These are phyloP conservation scores for Ascaphus truei DNA, from an alignment of 2,113 vertebrate species.

Conservation along the genomic window DNA sequence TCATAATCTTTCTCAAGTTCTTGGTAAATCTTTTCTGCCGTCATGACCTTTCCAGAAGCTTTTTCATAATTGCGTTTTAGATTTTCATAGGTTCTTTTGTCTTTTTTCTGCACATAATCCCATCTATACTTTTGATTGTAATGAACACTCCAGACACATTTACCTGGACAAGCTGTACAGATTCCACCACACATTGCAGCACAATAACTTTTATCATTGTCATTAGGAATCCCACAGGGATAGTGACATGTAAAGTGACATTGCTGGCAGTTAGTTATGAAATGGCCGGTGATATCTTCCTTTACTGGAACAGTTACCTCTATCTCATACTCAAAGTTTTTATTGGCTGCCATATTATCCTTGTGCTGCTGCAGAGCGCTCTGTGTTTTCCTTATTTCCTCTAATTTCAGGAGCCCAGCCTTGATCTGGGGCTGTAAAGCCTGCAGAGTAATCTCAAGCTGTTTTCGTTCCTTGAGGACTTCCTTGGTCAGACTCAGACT, in stretches of 20 bases:
- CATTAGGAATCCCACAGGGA: accelerated
- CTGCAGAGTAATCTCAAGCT: slow-evolving; percentile 10
- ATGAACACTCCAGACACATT: slow-evolving; percentile 39
- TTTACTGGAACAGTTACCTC: neutral
- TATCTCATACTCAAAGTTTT: slow-evolving; percentile 34
- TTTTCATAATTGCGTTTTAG: slow-evolving; percentile 23
- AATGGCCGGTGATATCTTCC: neutral
- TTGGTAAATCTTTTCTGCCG: neutral
- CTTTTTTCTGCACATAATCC: neutral
- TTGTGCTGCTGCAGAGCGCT: neutral
- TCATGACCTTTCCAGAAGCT: neutral
- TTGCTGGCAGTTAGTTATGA: slow-evolving; percentile 26
- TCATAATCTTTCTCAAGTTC: neutral
- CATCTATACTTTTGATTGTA: slow-evolving; percentile 33
- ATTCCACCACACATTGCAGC: accelerated
- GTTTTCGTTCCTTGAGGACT: neutral
- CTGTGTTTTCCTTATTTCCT: slow-evolving; percentile 25
- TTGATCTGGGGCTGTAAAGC: slow-evolving; percentile 26
- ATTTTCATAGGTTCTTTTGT: neutral
- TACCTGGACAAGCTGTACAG: neutral
- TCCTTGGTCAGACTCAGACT: slow-evolving; percentile 27
- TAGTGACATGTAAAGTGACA: slow-evolving; percentile 39
- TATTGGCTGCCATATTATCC: slow-evolving; percentile 17
- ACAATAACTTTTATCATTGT: accelerated
- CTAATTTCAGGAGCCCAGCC: neutral